Evolutionary conservation across 1,140 invertebrate genomes (phyloP), one percentile per base, ranked within the genome.

Genomic region (Meloidogyne floridensis): DNA sequence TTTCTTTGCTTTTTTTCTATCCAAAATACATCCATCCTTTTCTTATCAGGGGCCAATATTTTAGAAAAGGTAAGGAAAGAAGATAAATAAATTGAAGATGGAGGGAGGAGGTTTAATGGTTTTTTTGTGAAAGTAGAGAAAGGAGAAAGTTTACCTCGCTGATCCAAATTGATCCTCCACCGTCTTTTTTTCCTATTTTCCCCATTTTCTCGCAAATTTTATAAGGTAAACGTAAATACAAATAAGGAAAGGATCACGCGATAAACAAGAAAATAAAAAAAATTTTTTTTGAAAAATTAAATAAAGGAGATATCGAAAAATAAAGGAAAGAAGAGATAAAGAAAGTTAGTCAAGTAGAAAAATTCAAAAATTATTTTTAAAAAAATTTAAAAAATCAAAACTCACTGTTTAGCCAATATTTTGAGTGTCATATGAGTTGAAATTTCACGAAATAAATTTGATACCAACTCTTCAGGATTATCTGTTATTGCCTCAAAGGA

Each of bases 381-480:
- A 82, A 81, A 20, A 81, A 20, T 1, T 4, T 9, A 71, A 77
- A 15, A 73, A 83, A 32, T 72, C n/a, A n/a, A 75, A 80, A 87
- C 82, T 86, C 72, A 86, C 86, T 87, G 86, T 80, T 86, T 86
- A 32, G 86, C 86, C n/a, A 86, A 73, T 20, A 86, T 86, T 75
- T 87, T 87, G 42, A 86, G 84, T 75, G 86, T 87, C 6, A 86
- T 72, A 56, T 86, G 75, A 15, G 56, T 86, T 11, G 84, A 83
- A 72, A 86, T 84, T 69, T 86, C 86, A 43, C 86, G 86, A 70
- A 86, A 86, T 11, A 86, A 20, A 56, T 80, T 86, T 51, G 70
- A 75, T 11, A 85, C 84, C 73, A 81, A 70, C 42, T 85, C 86
- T 20, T 86, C 86, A 47, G 70, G 86, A 75, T 86, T 87, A 77